Base-by-base conservation (phyloP, 35 echinoderm and acorn worm species). In the Lytechinus pictus region DNA sequence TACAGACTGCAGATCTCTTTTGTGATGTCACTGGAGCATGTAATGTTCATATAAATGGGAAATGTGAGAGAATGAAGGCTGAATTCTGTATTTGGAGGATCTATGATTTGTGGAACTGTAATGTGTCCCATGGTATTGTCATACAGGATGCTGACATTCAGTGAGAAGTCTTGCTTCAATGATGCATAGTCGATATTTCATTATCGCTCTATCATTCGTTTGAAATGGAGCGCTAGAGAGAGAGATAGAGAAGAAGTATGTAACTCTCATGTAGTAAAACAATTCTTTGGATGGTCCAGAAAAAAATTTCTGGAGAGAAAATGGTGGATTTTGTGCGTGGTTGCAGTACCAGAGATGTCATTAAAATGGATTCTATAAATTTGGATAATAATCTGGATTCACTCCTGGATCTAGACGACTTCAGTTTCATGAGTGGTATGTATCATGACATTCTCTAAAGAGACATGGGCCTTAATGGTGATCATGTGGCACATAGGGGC, bases 351-450 rank as follows among this genome's bases (percentile, higher is more conserved):
- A 90, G 88, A 90, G 88, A 90, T 44, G 52, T 21, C 52, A 90
- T 90, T 14, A 79, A 79, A 79, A 90, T 44, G 88, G 88, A 90
- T 54, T 54, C 88, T 44, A 90, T 52, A 52, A 90, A 90, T 52
- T 13, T 90, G 88, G 88, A 90, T 90, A 90, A 90, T 90, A 90
- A 90, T 90, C 88, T 90, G 88, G 88, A 90, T 90, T 90, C 88
- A 90, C 88, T 90, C 28, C 88, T 90, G 24, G 88, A 90, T 54
- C 88, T 90, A 44, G 88, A 44, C 2, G 33, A 90, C 29, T 90
- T 90, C 88, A 90, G 24, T 21, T 90, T 90, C 88, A 90, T 90
- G 88, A 90, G 29, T 28, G 88, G 88, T 90, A 90, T 29, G 87
- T 89, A 53, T 5, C 33, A 44, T 44, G 33, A 44, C 33, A 44